Percentiles rank a stretch among this genome's conserved stretches.
Conservation (phyloP, 2,888 invertebrate species). For the Hirtodrosophila confusa region DNA sequence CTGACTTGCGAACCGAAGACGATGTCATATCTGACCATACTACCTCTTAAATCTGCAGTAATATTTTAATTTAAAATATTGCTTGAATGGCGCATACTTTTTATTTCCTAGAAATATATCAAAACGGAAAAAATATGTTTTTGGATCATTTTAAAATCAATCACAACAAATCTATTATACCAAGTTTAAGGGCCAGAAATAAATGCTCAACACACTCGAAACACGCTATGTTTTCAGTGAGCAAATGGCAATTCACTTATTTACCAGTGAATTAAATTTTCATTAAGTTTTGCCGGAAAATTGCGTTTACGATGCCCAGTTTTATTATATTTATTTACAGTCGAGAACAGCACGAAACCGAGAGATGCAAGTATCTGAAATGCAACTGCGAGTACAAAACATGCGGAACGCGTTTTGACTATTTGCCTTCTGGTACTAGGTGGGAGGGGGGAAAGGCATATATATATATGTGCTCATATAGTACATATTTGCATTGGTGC, state of each 20-base stretch:
- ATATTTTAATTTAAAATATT: too few species aligned
- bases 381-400: conserved; percentile 18
- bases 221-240: conserved; percentile 17
- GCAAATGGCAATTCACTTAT: conserved; percentile 39
- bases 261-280: conserved; percentile 59
- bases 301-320: conserved; percentile 33
- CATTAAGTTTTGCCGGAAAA: conserved; percentile 44
- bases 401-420: conserved; percentile 57
- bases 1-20: too few species aligned
- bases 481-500: conserved; percentile 56
- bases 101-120: too few species aligned
- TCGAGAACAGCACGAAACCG: conserved; percentile 13
- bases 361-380: conserved; percentile 24
- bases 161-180: neutral
- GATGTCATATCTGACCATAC: too few species aligned
- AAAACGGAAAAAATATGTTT: too few species aligned
- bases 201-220: neutral
- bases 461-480: too few species aligned
- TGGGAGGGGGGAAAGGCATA: neutral
- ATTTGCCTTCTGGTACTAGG: conserved; percentile 46
- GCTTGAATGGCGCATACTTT: too few species aligned
- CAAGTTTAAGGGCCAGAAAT: neutral
- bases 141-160: too few species aligned
- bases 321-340: conserved; percentile 59
- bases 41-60: too few species aligned